These are phyloP conservation scores for Gasterosteus nipponicus DNA, from an alignment of 2,113 vertebrate genomes.

Conservation along the genomic window DNA sequence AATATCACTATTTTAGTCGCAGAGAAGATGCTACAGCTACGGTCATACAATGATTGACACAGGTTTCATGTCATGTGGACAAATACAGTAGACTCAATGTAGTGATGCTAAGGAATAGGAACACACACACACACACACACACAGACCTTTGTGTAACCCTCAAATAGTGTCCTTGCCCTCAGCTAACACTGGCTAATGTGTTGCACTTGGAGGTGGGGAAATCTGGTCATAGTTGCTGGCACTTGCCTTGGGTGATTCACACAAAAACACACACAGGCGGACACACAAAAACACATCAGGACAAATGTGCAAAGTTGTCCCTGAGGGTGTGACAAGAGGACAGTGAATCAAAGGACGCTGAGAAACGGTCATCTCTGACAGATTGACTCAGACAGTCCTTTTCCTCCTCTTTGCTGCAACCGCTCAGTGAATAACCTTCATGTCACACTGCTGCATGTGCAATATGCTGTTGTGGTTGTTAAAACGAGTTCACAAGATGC, in stretches of 20 bases:
- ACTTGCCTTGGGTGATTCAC: conserved; percentile 45
- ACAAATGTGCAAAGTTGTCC: conserved; percentile 63
- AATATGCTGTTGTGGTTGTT: not conserved
- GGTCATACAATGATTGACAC: conserved; percentile 23
- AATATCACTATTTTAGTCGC: not conserved
- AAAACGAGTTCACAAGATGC: not conserved
- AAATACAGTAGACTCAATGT: conserved; percentile 11
- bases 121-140: not conserved
- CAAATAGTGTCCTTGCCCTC: conserved; percentile 69
- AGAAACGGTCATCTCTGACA: conserved; percentile 62
- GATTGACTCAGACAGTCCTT: conserved; percentile 62
- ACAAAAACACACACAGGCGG: conserved; percentile 6
- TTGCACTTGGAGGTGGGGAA: conserved; percentile 59
- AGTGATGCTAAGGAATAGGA: not conserved
- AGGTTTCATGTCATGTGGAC: conserved; percentile 29
- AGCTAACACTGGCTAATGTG: conserved; percentile 70
- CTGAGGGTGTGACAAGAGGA: conserved; percentile 63
- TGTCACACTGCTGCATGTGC: not conserved
- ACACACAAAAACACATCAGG: conserved; percentile 1
- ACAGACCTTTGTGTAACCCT: conserved; percentile 50
- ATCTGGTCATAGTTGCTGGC: conserved; percentile 65
- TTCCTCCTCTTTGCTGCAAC: conserved; percentile 22
- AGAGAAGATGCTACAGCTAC: not conserved
- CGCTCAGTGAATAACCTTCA: conserved; percentile 21
- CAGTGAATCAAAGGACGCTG: conserved; percentile 68